Evolutionary conservation across 2,888 invertebrate species (phyloP), one percentile per base, ranked within the genome.

Genomic region (Orthosia cruda): DNA sequence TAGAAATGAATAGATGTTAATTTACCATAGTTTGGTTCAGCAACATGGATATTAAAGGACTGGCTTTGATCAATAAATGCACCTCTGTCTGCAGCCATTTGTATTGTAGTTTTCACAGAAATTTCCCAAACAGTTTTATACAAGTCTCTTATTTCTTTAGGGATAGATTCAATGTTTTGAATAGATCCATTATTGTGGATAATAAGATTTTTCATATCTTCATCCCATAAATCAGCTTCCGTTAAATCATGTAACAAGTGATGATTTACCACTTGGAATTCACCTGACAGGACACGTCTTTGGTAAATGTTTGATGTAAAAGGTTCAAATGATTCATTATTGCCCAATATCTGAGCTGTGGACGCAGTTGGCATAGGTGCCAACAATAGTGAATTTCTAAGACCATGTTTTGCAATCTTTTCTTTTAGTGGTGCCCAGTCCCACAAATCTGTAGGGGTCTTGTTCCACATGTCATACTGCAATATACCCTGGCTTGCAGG

Each of bases 301-400:
- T 98, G 98, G 94, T 99, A 99, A 88, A 99, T 99, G 92, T 99
- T 99, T 52, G 99, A 99, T 0, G 99, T 99, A 94, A 99, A 99
- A 0, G 99, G 99, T 94, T 99, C 99, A 91, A 99, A 98, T 0
- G 99, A 99, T 94, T 99, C 99, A 93, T 99, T 99, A 93, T 99
- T 99, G 23, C 99, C 99, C 61, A 99, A 97, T 91, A 99, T 99
- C 96, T 99, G 99, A 4, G 99, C 99, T 0, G 99, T 99, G 1
- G 99, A 99, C 13, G 99, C 99, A 9, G 99, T 99, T 0, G 99
- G 99, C 99, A 99, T 99, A 0, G 99, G 99, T 0, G 99, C 99
- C 81, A 99, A 88, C 26, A 99, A 96, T 47, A 99, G 96, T 3
- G 99, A 99, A 96, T 99, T 99, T 73, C 99, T 97, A 0, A 99